Evolutionary conservation across 2,113 vertebrate species (phyloP).

Genomic region (Dissostichus mawsoni): DNA sequence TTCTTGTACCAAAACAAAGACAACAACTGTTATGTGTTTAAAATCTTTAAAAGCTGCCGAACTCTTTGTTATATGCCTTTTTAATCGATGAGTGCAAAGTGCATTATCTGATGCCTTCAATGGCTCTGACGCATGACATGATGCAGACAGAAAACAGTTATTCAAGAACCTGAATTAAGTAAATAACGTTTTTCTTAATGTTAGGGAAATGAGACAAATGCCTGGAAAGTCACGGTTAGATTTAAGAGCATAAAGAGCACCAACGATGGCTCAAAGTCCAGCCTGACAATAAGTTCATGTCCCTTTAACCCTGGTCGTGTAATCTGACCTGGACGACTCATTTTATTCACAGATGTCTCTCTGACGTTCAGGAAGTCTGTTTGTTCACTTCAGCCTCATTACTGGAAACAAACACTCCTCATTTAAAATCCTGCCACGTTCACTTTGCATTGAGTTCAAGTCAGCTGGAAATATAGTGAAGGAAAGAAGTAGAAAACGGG

Average conservation of each 20-base stretch:
- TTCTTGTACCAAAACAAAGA: too few relatives aligned
- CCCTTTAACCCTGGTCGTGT: background rate
- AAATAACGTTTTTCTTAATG: background rate
- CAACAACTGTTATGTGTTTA: too few relatives aligned
- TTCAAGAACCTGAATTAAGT: too few relatives aligned
- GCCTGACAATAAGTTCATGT: background rate
- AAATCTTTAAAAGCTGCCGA: too few relatives aligned
- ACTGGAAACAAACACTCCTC: conserved; percentile 8
- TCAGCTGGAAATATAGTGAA: background rate
- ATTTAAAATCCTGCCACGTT: background rate
- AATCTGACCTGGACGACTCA: background rate
- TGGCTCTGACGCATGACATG: background rate
- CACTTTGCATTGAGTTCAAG: accelerated
- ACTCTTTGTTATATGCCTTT: too few relatives aligned
- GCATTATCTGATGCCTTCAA: too few relatives aligned
- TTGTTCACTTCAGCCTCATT: conserved; percentile 5
- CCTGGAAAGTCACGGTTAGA: background rate
- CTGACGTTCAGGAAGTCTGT: conserved; percentile 24
- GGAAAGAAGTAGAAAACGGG: background rate
- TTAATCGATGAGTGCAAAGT: too few relatives aligned
- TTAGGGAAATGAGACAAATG: background rate
- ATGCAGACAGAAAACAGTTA: background rate
- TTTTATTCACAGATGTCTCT: background rate
- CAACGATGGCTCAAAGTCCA: background rate
- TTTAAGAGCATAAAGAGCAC: too few relatives aligned